Conservation (phyloP, 2,888 invertebrate genomes). For the Proisotoma minuta region DNA sequence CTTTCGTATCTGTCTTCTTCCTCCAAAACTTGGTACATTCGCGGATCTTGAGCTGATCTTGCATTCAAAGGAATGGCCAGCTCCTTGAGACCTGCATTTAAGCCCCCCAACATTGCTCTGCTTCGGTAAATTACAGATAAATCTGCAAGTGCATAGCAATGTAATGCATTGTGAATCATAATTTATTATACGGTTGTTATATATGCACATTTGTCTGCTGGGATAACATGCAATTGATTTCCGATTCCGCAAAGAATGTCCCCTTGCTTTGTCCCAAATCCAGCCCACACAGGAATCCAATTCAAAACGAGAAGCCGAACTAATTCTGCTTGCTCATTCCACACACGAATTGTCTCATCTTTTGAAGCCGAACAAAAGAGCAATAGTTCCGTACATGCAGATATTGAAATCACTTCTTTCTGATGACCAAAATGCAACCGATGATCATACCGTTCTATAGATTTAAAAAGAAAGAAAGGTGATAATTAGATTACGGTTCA, state of each 20-base stretch:
- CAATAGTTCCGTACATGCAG: conserved; percentile 32
- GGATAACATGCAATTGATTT: conserved; percentile 32
- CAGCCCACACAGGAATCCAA: conserved; percentile 35
- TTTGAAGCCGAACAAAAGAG: conserved; percentile 42
- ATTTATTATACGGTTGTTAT: neutral
- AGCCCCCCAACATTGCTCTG: conserved; percentile 34
- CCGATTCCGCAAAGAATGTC: conserved; percentile 44
- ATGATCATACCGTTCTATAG: conserved; percentile 42
- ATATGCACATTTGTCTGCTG: conserved; percentile 41
- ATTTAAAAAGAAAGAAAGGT: neutral
- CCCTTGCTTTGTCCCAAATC: conserved; percentile 41
- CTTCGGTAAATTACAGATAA: conserved; percentile 42
- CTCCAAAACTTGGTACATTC: conserved; percentile 42
- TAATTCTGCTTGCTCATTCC: conserved; percentile 42
- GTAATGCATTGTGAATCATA: neutral
- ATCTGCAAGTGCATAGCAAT: conserved; percentile 17
- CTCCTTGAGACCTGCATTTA: conserved; percentile 35
- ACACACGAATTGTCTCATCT: conserved; percentile 44
- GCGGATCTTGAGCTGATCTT: conserved; percentile 31
- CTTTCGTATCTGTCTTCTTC: conserved; percentile 28
- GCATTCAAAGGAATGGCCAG: conserved; percentile 29
- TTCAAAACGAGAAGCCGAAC: conserved; percentile 40
- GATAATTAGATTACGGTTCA: conserved; percentile 18
- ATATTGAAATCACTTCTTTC: conserved; percentile 41
- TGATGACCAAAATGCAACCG: conserved; percentile 29